phyloP scores from a whole-genome alignment of 2,797 vertebrate genomes.

The Siniperca scherzeri region DNA sequence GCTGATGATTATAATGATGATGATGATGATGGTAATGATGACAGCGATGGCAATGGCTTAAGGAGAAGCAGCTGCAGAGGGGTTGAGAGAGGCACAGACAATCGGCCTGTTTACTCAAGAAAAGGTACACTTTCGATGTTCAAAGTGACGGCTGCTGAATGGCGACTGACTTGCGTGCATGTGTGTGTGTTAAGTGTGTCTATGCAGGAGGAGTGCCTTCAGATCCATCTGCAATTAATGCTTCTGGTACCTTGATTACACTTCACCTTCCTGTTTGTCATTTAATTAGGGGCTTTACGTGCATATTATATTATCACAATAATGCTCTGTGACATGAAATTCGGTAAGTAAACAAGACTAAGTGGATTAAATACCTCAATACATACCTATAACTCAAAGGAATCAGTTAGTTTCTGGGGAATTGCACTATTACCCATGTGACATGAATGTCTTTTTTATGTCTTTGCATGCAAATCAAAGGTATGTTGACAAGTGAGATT shows the following conservation, averaged over 20 bases:
- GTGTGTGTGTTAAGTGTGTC: constrained; percentile 36
- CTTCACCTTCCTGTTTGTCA: constrained; percentile 68
- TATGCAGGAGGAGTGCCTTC: constrained; percentile 28
- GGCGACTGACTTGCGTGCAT: constrained; percentile 43
- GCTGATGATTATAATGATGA: constrained; percentile 73
- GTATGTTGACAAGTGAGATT: constrained; percentile 11
- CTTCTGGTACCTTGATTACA: constrained; percentile 64
- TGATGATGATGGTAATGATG: constrained; percentile 75
- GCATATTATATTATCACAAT: constrained; percentile 6
- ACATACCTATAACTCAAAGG: not conserved
- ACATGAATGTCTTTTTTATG: not conserved
- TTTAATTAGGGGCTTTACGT: constrained; percentile 7
- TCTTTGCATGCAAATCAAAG: constrained; percentile 15
- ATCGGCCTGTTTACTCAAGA: constrained; percentile 82
- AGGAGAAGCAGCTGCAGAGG: constrained; percentile 84
- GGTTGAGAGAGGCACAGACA: constrained; percentile 78
- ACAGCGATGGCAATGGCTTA: constrained; percentile 70
- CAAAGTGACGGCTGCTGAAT: constrained; percentile 78
- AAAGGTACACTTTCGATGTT: constrained; percentile 76
- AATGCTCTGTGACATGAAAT: not conserved
- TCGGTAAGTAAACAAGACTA: constrained; percentile 9
- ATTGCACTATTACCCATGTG: not conserved
- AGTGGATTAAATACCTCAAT: constrained; percentile 18
- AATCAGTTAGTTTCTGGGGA: constrained; percentile 1
- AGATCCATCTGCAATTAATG: constrained; percentile 51